These are phyloP conservation scores for Myotis myotis DNA, from an alignment of 2,797 vertebrate species.

Conservation along the genomic window DNA sequence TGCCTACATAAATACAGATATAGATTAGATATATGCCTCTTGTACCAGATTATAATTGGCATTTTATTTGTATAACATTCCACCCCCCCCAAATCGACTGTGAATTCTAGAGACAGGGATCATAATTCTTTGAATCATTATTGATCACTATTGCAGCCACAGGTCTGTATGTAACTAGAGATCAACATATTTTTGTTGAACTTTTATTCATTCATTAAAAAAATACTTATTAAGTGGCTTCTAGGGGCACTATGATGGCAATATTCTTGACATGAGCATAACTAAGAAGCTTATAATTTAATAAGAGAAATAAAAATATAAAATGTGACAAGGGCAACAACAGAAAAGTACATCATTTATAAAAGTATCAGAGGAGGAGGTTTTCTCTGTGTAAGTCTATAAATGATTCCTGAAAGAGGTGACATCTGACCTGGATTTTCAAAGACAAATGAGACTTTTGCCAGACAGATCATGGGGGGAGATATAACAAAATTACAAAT, in stretches of 20 bases:
- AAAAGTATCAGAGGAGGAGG: background rate
- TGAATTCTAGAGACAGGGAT: background rate
- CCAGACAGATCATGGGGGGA: background rate
- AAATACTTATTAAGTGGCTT: background rate
- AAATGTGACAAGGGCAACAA: background rate
- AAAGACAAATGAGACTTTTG: background rate
- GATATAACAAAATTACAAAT: conserved; percentile 36
- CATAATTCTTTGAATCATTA: background rate
- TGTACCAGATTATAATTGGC: background rate
- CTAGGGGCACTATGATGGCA: background rate
- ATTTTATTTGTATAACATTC: background rate
- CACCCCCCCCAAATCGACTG: background rate
- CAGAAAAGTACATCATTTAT: background rate
- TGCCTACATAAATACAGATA: background rate
- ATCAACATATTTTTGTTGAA: background rate
- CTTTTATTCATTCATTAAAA: conserved; percentile 33
- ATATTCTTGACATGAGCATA: background rate
- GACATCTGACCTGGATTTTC: background rate
- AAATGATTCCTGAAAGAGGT: conserved; percentile 5
- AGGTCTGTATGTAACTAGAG: background rate
- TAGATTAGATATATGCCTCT: background rate
- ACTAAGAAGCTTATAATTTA: background rate
- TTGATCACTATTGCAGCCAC: background rate
- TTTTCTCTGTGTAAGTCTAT: background rate
- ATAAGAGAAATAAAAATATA: background rate